Evolutionary conservation across 2,888 invertebrate species (phyloP).

Genomic region (Osedax frankpressi): DNA sequence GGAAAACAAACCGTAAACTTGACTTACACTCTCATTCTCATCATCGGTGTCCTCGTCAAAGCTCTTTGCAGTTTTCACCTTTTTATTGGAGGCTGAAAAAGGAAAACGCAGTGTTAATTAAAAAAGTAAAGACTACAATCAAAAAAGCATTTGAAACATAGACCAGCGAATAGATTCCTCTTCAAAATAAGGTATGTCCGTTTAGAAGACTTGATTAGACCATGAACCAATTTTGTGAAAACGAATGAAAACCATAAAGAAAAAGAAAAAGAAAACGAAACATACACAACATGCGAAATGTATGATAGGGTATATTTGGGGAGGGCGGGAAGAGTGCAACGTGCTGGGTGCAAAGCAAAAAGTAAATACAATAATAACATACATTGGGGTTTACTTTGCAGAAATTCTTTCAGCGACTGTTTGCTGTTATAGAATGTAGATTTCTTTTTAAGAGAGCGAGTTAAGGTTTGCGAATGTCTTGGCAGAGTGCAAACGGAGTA

Average conservation of each 20-base stretch:
- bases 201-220: too few species aligned
- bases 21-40: neutral
- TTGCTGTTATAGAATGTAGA: constrained; percentile 18
- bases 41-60: constrained; percentile 23
- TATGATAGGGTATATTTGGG: neutral
- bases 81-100: constrained; percentile 13
- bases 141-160: too few species aligned
- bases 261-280: too few species aligned
- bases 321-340: neutral
- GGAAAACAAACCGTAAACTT: too few species aligned
- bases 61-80: constrained; percentile 19
- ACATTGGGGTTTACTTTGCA: constrained; percentile 1
- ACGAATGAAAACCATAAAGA: too few species aligned
- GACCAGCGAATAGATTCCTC: too few species aligned
- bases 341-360: neutral
- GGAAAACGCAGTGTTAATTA: too few species aligned
- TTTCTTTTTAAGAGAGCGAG: neutral
- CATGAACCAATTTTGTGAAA: too few species aligned
- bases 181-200: too few species aligned
- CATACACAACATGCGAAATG: too few species aligned
- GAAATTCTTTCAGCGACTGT: constrained; percentile 17
- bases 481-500: neutral
- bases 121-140: too few species aligned
- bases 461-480: neutral
- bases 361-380: neutral